A percentile compares a stretch with the other conserved stretches of the same genome.
These are phyloP conservation scores for Pangasius sanitwongsei DNA, from an alignment of 2,797 vertebrate genomes.

Conservation along the genomic window DNA sequence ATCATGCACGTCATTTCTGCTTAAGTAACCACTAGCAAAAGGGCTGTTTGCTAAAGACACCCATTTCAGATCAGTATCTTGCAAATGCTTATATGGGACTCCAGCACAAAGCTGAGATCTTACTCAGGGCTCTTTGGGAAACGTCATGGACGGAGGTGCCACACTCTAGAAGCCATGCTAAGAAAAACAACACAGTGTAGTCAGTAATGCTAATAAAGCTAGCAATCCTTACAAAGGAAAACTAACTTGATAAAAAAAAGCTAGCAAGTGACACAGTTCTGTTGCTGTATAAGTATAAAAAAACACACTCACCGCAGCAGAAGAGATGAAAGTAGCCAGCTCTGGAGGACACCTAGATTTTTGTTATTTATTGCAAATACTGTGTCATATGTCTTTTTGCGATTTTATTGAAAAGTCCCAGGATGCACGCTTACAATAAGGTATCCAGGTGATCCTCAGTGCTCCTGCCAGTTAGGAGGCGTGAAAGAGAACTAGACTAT, in stretches of 20 bases:
- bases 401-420: not conserved
- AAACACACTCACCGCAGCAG: not conserved
- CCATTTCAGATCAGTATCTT: not conserved
- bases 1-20: too few relatives aligned
- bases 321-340: not conserved
- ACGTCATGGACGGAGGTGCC: too few relatives aligned
- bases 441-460: not conserved
- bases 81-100: not conserved
- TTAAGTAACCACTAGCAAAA: not conserved
- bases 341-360: not conserved
- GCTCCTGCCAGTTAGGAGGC: not conserved
- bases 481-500: not conserved
- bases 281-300: not conserved
- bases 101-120: not conserved
- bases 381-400: not conserved
- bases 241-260: not conserved
- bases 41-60: not conserved
- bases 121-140: not conserved
- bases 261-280: not conserved
- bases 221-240: not conserved
- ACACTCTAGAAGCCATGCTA: not conserved
- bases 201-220: not conserved
- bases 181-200: not conserved
- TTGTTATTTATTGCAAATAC: not conserved
- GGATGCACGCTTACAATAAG: not conserved